Evolutionary conservation across 2,113 vertebrate species (phyloP), one percentile per base, ranked within the genome.

Genomic region (Osmerus eperlanus): DNA sequence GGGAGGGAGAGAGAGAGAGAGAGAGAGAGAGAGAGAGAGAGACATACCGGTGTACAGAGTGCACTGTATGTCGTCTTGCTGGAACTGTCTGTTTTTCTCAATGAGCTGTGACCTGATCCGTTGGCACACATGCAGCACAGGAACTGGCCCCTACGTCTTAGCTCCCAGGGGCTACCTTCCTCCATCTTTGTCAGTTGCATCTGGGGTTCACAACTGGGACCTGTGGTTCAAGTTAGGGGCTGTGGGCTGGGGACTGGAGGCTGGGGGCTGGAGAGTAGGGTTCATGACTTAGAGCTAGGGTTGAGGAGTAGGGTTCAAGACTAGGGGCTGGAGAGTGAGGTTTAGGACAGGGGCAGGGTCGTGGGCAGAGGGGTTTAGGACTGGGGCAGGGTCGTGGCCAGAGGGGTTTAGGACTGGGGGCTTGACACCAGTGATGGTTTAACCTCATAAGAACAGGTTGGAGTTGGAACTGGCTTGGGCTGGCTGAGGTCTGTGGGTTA

Each of bases 31-130:
- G n/a, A 14, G 25, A 65, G 41, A 21, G 47, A 52, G 41, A 75
- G 60, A 72, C 14, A 16, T 3, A 3, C 3, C 16, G 55, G 56
- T 23, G 58, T 62, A 28, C 4, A 9, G 51, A 60, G 19, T 60
- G 47, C 65, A 23, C 29, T 71, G 56, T 69, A 67, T 13, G 75
- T 70, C 28, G 3, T 73, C 69, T 88, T 75, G 86, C 88, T 86
- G 86, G 75, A 74, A 79, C 52, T 54, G 53, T 70, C 65, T 88
- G 84, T 89, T 90, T 89, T 89, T 89, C 82, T 90, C 84, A 90
- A 68, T 81, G 83, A 84, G 77, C 80, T 86, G 89, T 90, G 86
- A 88, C 77, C 58, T 75, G 71, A 77, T 63, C 75, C 71, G 77
- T 76, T 81, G 78, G 63, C 85, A 86, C 80, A 76, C 64, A 70